These are phyloP conservation scores for Todiramphus saurophagus DNA, from an alignment of 2,113 vertebrate species.

Conservation along the genomic window DNA sequence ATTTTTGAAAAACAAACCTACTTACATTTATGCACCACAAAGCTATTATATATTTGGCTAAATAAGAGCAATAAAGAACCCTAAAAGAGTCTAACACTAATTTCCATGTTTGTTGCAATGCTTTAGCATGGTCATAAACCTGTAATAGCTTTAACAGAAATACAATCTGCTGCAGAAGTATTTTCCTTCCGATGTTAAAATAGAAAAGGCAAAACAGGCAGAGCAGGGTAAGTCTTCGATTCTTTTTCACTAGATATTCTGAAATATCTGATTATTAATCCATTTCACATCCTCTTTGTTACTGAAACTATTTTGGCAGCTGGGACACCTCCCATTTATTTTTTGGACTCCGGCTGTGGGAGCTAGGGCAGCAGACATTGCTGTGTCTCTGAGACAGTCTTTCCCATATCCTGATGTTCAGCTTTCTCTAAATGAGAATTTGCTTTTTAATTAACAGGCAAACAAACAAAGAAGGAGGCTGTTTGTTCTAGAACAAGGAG, in stretches of 20 bases:
- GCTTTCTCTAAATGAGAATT: constrained; percentile 44
- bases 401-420: not conserved
- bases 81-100: constrained; percentile 41
- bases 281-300: not conserved
- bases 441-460: constrained; percentile 53
- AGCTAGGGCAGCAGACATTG: not conserved
- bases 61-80: constrained; percentile 57
- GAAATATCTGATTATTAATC: constrained; percentile 4
- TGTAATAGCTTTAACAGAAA: constrained; percentile 68
- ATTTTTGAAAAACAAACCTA: constrained; percentile 53
- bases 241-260: constrained; percentile 2
- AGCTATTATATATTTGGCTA: constrained; percentile 50
- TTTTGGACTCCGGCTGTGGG: not conserved
- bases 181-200: constrained; percentile 62
- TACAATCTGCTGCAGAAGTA: constrained; percentile 27
- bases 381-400: constrained; percentile 3
- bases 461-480: constrained; percentile 36
- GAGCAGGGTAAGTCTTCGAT: not conserved
- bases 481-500: constrained; percentile 43
- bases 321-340: not conserved
- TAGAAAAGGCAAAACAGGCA: constrained; percentile 34
- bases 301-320: not conserved
- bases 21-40: constrained; percentile 41
- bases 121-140: constrained; percentile 72
- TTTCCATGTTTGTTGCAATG: constrained; percentile 58